These are phyloP conservation scores for Neoniphon sammara DNA, from an alignment of 2,797 vertebrate genomes.

Conservation along the genomic window DNA sequence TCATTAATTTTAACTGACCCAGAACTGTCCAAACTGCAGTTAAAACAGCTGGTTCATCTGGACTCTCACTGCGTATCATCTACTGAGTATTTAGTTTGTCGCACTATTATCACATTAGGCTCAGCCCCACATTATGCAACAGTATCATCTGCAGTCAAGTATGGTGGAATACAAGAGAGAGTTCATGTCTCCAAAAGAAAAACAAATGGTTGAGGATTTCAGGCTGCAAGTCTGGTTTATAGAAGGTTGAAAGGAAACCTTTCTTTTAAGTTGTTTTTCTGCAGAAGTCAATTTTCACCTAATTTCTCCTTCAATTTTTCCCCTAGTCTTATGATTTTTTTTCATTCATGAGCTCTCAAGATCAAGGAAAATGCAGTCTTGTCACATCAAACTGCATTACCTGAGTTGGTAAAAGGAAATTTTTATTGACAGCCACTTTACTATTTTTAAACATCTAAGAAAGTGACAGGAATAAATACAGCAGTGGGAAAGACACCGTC, in stretches of 20 bases:
- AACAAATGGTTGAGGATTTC: no score
- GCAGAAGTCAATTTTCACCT: not conserved
- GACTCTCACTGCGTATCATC: slow-evolving; percentile 6
- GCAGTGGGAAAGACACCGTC: not conserved
- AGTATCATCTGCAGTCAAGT: not conserved
- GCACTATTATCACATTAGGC: not conserved
- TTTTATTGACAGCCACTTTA: not conserved
- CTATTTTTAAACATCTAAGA: not conserved
- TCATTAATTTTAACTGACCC: slow-evolving; percentile 41
- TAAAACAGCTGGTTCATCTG: slow-evolving; percentile 19
- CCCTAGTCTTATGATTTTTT: not conserved
- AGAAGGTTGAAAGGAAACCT: no score
- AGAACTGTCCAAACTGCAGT: slow-evolving; percentile 18
- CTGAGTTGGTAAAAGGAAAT: slow-evolving; percentile 1
- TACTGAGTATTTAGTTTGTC: slow-evolving; percentile 9
- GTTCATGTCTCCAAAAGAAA: no score
- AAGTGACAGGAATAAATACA: not conserved
- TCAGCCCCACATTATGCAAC: not conserved
- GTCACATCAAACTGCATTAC: not conserved
- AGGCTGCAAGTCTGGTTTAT: no score
- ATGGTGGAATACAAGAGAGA: not conserved
- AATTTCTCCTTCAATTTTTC: not conserved
- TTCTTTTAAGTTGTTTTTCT: no score
- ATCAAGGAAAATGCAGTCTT: not conserved
- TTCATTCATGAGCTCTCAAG: slow-evolving; percentile 2